phyloP scores from a whole-genome alignment of 2,888 invertebrate species.

The Drosophila fungiperda region DNA sequence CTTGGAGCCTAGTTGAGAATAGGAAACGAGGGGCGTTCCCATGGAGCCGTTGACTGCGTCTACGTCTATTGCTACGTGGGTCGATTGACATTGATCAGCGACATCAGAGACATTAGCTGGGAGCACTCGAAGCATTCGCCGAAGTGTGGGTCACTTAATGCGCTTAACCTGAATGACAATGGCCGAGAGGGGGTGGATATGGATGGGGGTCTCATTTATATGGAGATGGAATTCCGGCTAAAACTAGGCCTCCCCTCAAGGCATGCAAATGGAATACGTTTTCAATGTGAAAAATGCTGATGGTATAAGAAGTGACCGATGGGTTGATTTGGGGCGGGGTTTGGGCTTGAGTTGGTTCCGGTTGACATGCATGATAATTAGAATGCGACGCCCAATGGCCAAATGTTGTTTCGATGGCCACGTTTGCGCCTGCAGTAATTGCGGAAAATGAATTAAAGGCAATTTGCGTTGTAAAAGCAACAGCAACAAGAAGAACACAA shows the following conservation, averaged over 20 bases:
- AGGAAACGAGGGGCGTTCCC: background rate
- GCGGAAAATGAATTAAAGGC: slow-evolving; percentile 76
- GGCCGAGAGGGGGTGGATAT: background rate
- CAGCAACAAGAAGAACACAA: slow-evolving; percentile 47
- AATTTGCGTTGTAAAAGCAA: slow-evolving; percentile 58
- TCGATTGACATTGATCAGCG: slow-evolving; percentile 70
- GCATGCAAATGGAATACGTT: slow-evolving; percentile 67
- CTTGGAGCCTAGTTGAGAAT: slow-evolving; percentile 5
- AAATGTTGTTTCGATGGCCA: slow-evolving; percentile 19
- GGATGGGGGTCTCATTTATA: slow-evolving; percentile 54
- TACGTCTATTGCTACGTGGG: slow-evolving; percentile 19
- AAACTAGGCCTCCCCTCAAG: slow-evolving; percentile 41
- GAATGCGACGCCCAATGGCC: slow-evolving; percentile 35
- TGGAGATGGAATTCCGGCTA: slow-evolving; percentile 58
- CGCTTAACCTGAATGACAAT: slow-evolving; percentile 61
- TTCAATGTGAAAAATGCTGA: slow-evolving; percentile 61
- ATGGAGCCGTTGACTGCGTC: background rate
- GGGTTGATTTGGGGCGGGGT: background rate
- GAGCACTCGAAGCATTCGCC: slow-evolving; percentile 17
- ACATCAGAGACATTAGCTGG: slow-evolving; percentile 55
- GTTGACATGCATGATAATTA: slow-evolving; percentile 66
- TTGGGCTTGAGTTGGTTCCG: background rate
- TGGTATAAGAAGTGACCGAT: slow-evolving; percentile 19
- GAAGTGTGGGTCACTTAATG: slow-evolving; percentile 51
- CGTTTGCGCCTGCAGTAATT: slow-evolving; percentile 60